Evolutionary conservation across 2,797 vertebrate species (phyloP).

Genomic region (Crossoptilon crossoptilon): DNA sequence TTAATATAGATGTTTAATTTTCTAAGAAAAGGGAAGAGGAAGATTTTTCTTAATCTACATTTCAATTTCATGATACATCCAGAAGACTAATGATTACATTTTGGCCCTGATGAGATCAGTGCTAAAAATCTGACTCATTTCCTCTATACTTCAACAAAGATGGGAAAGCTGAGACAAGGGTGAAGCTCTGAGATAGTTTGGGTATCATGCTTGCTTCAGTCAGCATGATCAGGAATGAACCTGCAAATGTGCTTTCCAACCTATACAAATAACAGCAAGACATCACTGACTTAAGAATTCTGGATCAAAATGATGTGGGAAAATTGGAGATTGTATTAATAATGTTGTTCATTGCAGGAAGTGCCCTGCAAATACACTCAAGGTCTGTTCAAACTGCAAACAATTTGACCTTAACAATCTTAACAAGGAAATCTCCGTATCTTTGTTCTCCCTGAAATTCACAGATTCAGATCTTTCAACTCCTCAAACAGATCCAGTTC

Average conservation of each 20-base stretch:
- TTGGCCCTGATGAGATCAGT: background rate
- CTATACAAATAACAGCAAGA: background rate
- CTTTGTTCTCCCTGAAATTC: background rate
- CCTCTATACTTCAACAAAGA: accelerated
- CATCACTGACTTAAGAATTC: background rate
- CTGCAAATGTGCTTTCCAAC: background rate
- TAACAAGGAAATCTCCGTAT: accelerated
- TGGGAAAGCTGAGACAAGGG: background rate
- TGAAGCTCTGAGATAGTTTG: accelerated
- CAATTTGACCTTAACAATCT: background rate
- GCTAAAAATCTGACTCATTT: background rate
- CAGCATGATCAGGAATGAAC: background rate
- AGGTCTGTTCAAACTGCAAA: background rate
- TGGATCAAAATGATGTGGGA: background rate
- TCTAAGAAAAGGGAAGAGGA: background rate
- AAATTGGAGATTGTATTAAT: background rate
- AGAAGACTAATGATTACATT: background rate
- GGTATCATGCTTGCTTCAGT: background rate
- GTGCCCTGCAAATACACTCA: background rate
- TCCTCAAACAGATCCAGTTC: background rate
- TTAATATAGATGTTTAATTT: background rate
- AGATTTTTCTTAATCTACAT: background rate
- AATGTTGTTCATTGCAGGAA: background rate
- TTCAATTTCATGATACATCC: background rate
- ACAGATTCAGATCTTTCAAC: background rate